Base-by-base conservation (phyloP, 2,888 invertebrate species). In the Therioaphis trifolii region DNA sequence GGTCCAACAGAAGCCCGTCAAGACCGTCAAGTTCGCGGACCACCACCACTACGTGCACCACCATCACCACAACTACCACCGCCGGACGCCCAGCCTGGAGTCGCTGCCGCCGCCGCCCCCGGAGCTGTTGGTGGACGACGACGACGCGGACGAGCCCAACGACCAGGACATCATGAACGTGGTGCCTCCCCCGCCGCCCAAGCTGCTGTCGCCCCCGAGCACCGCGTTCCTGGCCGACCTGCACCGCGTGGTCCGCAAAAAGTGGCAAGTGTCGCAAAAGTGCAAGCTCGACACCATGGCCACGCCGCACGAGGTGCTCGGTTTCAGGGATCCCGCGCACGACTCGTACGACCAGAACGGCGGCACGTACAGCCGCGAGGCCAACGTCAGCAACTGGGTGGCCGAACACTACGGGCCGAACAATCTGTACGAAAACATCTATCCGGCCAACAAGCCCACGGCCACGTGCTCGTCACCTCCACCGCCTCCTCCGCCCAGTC, bases 251-350 rank as follows among this genome's bases (percentile, higher is more conserved):
- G 96, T 97, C 95, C 92, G 95, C 86, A 96, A 96, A 88, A 97
- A 97, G 87, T 95, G 95, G 95, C 95, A 96, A 87, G 96, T 96
- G 0, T 96, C 96, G 4, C 96, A 97, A 88, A 96, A 96, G 88
- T 96, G 96, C 88, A 95, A 96, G 89, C 89, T 94, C 35, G 96
- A 96, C 88, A 93, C 93, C 18, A 92, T 94, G n/a, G 95, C 95
- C 1, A 95, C 95, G 58, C 96, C 96, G 0, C 96, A 96, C 88
- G 96, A 96, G 88, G 96, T 97, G 2, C 91, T 97, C 11, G 96
- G 96, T 0, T 96, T 97, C 88, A 91, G 96, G 11, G 95, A 95
- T 88, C 95, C 94, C 46, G 93, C 94, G 2, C 46, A 29, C 85
- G 7, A 91, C n/a, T n/a, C 91, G 90, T 93, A 40, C 89, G 92